Evolutionary conservation across 2,888 invertebrate genomes (phyloP).

Genomic region (Cataglyphis altisquamis): DNA sequence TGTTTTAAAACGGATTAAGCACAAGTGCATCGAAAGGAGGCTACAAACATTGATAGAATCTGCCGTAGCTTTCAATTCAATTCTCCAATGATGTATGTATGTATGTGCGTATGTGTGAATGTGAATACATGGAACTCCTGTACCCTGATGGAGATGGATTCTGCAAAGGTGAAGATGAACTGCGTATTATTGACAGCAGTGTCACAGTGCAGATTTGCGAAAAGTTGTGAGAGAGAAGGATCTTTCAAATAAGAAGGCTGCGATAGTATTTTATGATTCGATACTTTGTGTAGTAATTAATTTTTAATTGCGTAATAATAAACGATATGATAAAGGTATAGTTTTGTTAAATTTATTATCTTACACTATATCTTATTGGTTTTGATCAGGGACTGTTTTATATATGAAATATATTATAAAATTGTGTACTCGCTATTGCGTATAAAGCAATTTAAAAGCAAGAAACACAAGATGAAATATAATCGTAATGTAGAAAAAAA

Average conservation of each 20-base stretch:
- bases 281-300: constrained; percentile 83
- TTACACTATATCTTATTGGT: constrained; percentile 84
- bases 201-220: constrained; percentile 24
- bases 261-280: constrained; percentile 83
- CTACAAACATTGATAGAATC: constrained; percentile 59
- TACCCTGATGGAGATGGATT: background rate
- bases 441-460: constrained; percentile 65
- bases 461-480: constrained; percentile 78
- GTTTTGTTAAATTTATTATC: constrained; percentile 85
- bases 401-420: constrained; percentile 80
- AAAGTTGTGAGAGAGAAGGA: constrained; percentile 12
- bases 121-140: constrained; percentile 27
- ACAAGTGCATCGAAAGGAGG: constrained; percentile 66
- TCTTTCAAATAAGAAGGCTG: constrained; percentile 73
- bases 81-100: background rate
- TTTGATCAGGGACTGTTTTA: constrained; percentile 86
- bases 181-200: constrained; percentile 29
- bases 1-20: constrained; percentile 41
- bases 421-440: constrained; percentile 68
- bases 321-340: constrained; percentile 80
- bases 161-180: background rate
- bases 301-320: constrained; percentile 81
- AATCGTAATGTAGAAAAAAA: constrained; percentile 81
- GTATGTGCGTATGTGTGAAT: background rate
- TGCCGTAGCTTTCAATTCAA: constrained; percentile 63